A percentile compares a stretch with the other conserved stretches of the same genome.
Evolutionary conservation across 1,140 invertebrate genomes (phyloP).

Genomic region (Harpegnathos saltator): DNA sequence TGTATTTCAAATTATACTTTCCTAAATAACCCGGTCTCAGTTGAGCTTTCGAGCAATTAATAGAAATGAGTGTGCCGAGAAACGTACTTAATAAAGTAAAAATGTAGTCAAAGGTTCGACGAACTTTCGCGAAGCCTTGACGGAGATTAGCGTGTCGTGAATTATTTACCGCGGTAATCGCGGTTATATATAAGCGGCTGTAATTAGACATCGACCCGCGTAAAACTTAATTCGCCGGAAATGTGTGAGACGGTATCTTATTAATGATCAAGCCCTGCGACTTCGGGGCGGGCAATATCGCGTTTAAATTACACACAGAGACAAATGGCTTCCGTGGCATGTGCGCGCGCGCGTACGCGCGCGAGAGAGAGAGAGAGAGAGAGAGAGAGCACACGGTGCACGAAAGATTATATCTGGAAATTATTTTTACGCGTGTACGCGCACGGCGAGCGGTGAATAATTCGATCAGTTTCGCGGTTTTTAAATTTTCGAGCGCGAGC

Average conservation of each 20-base stretch:
- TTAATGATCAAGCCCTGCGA: background rate
- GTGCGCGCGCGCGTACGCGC: too few species aligned
- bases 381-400: background rate
- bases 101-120: too few species aligned
- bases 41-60: too few species aligned
- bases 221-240: constrained; percentile 2
- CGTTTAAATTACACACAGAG: background rate
- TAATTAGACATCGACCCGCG: background rate
- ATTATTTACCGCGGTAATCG: background rate
- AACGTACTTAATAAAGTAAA: too few species aligned
- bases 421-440: background rate
- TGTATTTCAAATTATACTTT: too few species aligned
- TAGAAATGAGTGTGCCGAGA: too few species aligned
- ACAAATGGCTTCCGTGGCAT: background rate
- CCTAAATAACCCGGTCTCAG: too few species aligned
- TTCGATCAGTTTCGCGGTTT: background rate
- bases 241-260: background rate
- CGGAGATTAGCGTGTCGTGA: background rate
- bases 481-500: constrained; percentile 33
- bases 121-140: too few species aligned
- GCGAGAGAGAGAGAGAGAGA: too few species aligned
- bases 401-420: constrained; percentile 18
- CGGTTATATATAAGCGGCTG: background rate
- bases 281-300: background rate
- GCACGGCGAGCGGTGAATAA: constrained; percentile 6